Evolutionary conservation across 35 echinoderm and acorn worm genomes (phyloP).

Genomic region (Chiridota heheva): DNA sequence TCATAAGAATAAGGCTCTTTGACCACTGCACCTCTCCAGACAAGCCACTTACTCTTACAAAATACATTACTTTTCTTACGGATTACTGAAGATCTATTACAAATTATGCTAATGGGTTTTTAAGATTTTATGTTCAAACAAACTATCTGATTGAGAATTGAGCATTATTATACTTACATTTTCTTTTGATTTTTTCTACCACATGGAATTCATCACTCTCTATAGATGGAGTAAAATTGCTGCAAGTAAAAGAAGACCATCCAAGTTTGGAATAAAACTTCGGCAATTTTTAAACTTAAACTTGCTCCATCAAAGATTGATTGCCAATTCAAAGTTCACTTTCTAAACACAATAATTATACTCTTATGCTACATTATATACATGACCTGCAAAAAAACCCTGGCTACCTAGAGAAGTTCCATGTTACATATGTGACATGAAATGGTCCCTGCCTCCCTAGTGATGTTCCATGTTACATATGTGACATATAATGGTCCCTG

Average conservation of each 20-base stretch:
- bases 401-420: neutral
- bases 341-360: neutral
- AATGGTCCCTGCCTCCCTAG: too few relatives aligned
- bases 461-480: too few relatives aligned
- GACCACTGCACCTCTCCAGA: neutral
- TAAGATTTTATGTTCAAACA: neutral
- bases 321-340: neutral
- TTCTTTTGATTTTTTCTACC: slow-evolving; percentile 81
- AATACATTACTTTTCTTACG: neutral
- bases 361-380: neutral
- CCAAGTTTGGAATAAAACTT: neutral
- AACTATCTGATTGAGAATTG: neutral
- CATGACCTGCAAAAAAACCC: neutral
- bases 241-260: slow-evolving; percentile 24
- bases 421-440: too few relatives aligned
- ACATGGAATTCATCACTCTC: slow-evolving; percentile 96
- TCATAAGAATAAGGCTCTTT: neutral
- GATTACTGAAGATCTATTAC: neutral
- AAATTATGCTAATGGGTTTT: neutral
- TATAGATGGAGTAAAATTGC: slow-evolving; percentile 77
- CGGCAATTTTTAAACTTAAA: neutral
- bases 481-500: too few relatives aligned
- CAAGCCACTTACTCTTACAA: neutral
- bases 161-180: slow-evolving; percentile 62
- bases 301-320: neutral